Conservation (phyloP, 1,140 invertebrate species). For the Carposina sasakii region DNA sequence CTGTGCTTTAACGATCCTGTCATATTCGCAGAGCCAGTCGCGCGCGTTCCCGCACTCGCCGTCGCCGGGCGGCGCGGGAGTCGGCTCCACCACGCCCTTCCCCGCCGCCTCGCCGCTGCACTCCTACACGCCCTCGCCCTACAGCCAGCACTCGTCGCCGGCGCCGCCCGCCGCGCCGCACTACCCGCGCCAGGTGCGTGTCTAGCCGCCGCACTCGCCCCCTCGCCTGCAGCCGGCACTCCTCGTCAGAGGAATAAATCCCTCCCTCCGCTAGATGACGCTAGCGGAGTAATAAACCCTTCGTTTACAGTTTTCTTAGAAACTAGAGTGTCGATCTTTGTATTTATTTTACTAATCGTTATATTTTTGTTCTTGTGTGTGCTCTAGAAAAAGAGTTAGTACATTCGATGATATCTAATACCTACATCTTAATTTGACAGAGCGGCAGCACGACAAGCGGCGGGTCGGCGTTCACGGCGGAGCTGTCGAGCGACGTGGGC, state of each 20-base stretch:
- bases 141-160: slow-evolving; percentile 61
- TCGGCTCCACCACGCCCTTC: slow-evolving; percentile 43
- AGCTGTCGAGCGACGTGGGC: slow-evolving; percentile 83
- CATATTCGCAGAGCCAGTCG: no score
- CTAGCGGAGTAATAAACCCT: no score
- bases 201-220: slow-evolving; percentile 16
- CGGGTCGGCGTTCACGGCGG: slow-evolving; percentile 77
- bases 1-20: no score
- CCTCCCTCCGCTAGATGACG: no score
- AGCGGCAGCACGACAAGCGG: slow-evolving; percentile 73
- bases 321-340: no score
- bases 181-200: slow-evolving; percentile 37
- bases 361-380: no score
- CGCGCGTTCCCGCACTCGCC: slow-evolving; percentile 27
- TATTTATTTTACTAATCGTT: no score
- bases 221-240: no score
- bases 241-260: no score
- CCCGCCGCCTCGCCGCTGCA: slow-evolving; percentile 47
- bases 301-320: no score
- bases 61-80: slow-evolving; percentile 25
- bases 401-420: no score
- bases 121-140: slow-evolving; percentile 64
- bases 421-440: slow-evolving; percentile 22
- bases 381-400: no score
- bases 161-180: slow-evolving; percentile 44